phyloP scores from a whole-genome alignment of 2,888 invertebrate genomes.

The Troilus luridus region DNA sequence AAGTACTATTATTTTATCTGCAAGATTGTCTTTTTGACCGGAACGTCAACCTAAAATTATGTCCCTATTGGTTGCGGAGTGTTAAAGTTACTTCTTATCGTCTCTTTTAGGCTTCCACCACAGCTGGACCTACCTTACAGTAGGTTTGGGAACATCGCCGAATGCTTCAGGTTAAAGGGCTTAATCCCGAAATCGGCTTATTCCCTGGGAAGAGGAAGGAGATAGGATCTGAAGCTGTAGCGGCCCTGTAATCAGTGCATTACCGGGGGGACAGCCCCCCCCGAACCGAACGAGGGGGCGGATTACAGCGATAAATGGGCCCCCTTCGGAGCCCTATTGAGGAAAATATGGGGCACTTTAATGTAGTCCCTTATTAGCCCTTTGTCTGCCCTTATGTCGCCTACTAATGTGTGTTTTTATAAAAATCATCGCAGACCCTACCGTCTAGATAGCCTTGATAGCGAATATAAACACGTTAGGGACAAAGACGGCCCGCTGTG shows the following conservation, averaged over 20 bases:
- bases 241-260: conserved; percentile 48
- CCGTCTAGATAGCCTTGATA: not conserved
- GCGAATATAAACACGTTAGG: not conserved
- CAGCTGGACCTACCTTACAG: not conserved
- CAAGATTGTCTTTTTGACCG: too few species aligned
- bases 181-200: conserved; percentile 54
- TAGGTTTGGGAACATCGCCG: not conserved
- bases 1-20: not conserved
- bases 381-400: conserved; percentile 42
- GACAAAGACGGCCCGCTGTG: conserved; percentile 24
- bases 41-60: too few species aligned
- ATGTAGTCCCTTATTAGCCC: conserved; percentile 29
- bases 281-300: not conserved
- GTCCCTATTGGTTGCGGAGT: not conserved
- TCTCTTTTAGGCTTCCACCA: not conserved
- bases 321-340: not conserved
- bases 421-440: conserved; percentile 27
- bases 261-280: conserved; percentile 13
- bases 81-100: not conserved
- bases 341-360: conserved; percentile 33
- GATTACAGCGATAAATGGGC: conserved; percentile 7
- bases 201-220: not conserved
- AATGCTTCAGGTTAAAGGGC: conserved; percentile 52
- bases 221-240: conserved; percentile 49
- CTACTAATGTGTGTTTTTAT: conserved; percentile 21